Evolutionary conservation across 2,888 invertebrate genomes (phyloP), one percentile per base, ranked within the genome.

Genomic region (Euzetes globulus): DNA sequence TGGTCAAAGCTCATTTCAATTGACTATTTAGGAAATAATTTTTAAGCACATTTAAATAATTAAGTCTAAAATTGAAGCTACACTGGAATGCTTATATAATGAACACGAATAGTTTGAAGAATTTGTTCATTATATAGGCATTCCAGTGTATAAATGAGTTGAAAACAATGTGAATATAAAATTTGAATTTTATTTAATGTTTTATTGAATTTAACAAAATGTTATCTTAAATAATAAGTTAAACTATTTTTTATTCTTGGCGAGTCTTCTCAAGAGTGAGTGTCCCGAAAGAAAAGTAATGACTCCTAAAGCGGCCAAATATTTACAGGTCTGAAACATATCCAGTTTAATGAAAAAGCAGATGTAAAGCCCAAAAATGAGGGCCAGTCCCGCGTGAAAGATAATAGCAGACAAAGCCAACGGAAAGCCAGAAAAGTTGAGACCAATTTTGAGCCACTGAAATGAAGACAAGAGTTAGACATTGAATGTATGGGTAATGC

Each of bases 321-420:
- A 94, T 79, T 93, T 90, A 80, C 95, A 85, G 22, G 98, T 96
- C 79, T 90, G 89, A 86, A 99, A 99, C 98, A 99, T 99, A 81
- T 94, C 90, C 80, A 98, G 86, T 81, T 90, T 87, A 79, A 94
- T 84, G 96, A 97, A 99, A 85, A 99, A 94, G 80, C 91, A 84
- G 73, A 88, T 89, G 85, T 96, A 98, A 74, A 99, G 87, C 0
- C 86, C 87, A 81, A 98, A 90, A 75, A 96, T 94, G 37, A 87
- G 91, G 82, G 90, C 93, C 55, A 98, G 87, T 75, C 95, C 92
- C 2, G 89, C 79, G 83, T 98, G 98, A 86, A 99, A 99, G 55
- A 91, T 86, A 68, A 95, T 82, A n/a, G 94, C 90, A 82, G 90
- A 89, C 72, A 90, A 83, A 33, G 90, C 87, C 75, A 90, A 82